Percentiles rank a stretch among this genome's conserved stretches.
Conservation (phyloP, 1,140 invertebrate species). For the Rhopalosiphum maidis region DNA sequence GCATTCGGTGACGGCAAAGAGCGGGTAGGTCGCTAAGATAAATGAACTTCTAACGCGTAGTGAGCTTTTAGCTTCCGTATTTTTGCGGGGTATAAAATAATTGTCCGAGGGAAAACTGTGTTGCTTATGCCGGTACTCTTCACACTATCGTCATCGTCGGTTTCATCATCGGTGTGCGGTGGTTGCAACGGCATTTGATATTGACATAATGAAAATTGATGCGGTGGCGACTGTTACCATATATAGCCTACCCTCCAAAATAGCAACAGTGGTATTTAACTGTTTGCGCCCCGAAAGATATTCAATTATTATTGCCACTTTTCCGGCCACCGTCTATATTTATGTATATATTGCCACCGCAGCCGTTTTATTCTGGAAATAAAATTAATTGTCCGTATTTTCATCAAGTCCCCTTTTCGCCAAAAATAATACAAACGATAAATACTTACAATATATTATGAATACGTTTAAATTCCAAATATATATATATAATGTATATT, state of each 20-base stretch:
- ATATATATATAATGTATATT: not conserved
- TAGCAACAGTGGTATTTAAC: not conserved
- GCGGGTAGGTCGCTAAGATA: slow-evolving; percentile 27
- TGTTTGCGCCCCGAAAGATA: slow-evolving; percentile 15
- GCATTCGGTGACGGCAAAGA: not conserved
- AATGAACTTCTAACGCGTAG: slow-evolving; percentile 18
- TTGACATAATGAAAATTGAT: slow-evolving; percentile 49
- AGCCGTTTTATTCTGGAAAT: not conserved
- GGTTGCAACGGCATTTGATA: not conserved
- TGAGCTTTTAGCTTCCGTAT: slow-evolving; percentile 16
- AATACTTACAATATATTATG: slow-evolving; percentile 9
- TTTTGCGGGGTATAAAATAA: slow-evolving; percentile 39
- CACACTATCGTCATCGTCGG: not conserved
- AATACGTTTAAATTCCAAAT: not conserved
- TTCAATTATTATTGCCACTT: slow-evolving; percentile 1
- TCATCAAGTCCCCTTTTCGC: not conserved
- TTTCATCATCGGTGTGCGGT: not conserved
- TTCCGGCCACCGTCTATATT: not conserved
- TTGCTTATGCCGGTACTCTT: not conserved
- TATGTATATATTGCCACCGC: not conserved
- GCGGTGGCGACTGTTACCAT: not conserved
- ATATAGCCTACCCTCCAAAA: not conserved
- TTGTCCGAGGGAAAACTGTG: not conserved
- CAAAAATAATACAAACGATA: slow-evolving; percentile 14
- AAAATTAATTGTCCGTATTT: not conserved